Conservation (phyloP, 2,888 invertebrate species). For the Stenichneumon culpator region DNA sequence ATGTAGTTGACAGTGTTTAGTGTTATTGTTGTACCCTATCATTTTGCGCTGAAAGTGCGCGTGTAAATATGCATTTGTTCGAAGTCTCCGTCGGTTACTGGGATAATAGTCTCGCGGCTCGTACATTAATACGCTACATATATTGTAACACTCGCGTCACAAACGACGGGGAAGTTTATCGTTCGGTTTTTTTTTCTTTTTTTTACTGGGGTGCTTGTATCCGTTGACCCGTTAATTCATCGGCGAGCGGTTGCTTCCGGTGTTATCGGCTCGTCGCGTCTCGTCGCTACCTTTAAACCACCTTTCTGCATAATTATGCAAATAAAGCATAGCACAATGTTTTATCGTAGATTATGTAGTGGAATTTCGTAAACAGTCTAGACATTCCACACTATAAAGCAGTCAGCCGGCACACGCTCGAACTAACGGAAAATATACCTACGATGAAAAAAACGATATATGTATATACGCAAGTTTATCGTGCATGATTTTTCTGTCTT, state of each 20-base stretch:
- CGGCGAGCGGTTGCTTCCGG: slow-evolving; percentile 33
- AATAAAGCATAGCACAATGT: neutral
- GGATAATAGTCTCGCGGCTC: neutral
- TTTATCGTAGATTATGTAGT: neutral
- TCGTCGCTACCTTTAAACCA: slow-evolving; percentile 10
- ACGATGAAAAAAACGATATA: neutral
- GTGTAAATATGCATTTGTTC: slow-evolving; percentile 28
- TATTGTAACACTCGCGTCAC: slow-evolving; percentile 9
- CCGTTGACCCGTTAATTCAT: slow-evolving; percentile 45
- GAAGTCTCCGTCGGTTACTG: too few relatives aligned
- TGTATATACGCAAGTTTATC: neutral
- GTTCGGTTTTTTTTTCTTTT: neutral
- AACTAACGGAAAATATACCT: neutral
- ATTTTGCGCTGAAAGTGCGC: slow-evolving; percentile 3
- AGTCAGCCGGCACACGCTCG: neutral
- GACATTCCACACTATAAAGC: neutral
- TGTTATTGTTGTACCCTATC: neutral
- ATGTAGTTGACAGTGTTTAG: neutral
- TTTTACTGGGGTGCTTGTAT: slow-evolving; percentile 23
- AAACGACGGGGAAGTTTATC: slow-evolving; percentile 7
- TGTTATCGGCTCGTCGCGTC: neutral
- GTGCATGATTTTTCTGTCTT: neutral
- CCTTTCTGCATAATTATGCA: slow-evolving; percentile 26
- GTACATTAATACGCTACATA: neutral
- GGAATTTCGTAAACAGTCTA: neutral